These are phyloP conservation scores for Gymnocephalus cernua DNA, from an alignment of 2,113 vertebrate species.

Conservation along the genomic window DNA sequence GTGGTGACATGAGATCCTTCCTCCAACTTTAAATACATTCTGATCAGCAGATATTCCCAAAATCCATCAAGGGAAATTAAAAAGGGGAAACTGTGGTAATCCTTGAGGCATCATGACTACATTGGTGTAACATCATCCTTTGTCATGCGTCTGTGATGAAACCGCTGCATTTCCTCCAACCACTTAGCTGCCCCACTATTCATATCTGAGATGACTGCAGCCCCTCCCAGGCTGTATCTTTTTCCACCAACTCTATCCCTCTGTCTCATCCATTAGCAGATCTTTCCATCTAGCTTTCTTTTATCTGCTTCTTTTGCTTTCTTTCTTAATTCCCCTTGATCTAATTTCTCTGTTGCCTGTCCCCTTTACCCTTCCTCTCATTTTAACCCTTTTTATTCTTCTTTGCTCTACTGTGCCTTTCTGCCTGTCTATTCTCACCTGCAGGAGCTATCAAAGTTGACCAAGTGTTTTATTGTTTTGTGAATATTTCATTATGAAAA, in stretches of 20 bases:
- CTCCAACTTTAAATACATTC: slow-evolving; percentile 2
- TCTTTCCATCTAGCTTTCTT: slow-evolving; percentile 5
- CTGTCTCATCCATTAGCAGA: slow-evolving; percentile 29
- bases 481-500: slow-evolving; percentile 24
- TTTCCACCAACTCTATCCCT: not conserved
- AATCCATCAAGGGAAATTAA: slow-evolving; percentile 29
- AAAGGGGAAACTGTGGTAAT: not conserved
- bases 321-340: slow-evolving; percentile 4
- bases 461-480: not conserved
- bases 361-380: not conserved
- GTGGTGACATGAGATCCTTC: not conserved
- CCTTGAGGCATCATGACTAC: not conserved
- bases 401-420: not conserved
- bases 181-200: slow-evolving; percentile 39
- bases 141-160: not conserved
- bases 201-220: slow-evolving; percentile 34
- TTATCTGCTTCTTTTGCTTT: not conserved
- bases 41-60: not conserved
- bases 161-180: slow-evolving; percentile 11
- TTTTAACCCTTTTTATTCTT: not conserved
- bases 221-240: slow-evolving; percentile 34
- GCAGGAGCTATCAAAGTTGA: not conserved
- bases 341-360: not conserved
- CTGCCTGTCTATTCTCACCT: not conserved
- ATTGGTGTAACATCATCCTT: not conserved